Evolutionary conservation across 2,113 vertebrate species (phyloP), one percentile per base, ranked within the genome.

Genomic region (Promerops cafer): DNA sequence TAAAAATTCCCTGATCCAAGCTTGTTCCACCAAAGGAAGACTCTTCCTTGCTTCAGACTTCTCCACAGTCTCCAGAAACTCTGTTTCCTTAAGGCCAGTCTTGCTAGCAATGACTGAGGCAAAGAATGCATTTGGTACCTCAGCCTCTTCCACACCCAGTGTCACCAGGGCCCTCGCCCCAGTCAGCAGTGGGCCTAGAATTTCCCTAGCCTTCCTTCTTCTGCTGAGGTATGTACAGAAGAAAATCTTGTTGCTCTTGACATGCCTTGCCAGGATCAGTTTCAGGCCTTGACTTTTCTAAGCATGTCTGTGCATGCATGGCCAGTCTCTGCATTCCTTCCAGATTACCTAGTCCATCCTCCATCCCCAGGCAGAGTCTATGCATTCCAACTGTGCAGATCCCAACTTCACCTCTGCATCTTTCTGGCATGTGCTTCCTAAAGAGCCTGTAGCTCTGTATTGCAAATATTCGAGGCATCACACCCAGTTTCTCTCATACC

Each of bases 241-340:
- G 10, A 16, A 83, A 49, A n/a, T 89, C 19, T 17, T 57, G 14
- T 44, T 69, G 54, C 28, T 69, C 13, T 75, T 59, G 31, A 35
- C 8, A 0, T 66, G 18, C 16, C 23, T 81, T 6, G 2, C n/a
- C 37, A 74, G 31, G 39, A n/a, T 57, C 47, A 28, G 1, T 57
- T 76, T 93, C 59, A 72, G 63, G 10, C 37, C n/a, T 83, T 83
- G 35, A 6, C n/a, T 84, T 95, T 88, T 42, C 74, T 84, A 52
- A n/a, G 19, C 4, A 1, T 50, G 13, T 61, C 52, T 91, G 37
- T 76, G 37, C 27, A 26, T 16, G 27, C 59, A 52, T 50, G 18
- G 16, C 37, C 44, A 44, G 12, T 44, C 35, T 63, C 33, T 69
- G 56, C 56, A 16, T 56, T 81, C 20, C 20, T 84, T 11, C 4